Evolutionary conservation across 1,140 invertebrate species (phyloP).

Genomic region (Cheumatopsyche charites): DNA sequence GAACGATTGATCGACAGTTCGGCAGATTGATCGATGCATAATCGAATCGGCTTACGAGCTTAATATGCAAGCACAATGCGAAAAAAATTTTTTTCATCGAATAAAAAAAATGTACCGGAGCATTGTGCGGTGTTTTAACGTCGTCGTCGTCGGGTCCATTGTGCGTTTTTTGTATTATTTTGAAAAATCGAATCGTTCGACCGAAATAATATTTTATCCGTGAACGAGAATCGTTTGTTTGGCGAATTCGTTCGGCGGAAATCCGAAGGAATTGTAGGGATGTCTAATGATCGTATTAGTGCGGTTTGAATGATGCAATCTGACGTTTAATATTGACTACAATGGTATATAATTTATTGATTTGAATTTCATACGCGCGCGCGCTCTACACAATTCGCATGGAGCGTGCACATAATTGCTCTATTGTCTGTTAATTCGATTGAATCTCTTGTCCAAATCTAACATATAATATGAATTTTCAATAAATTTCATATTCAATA

Average conservation of each 20-base stretch:
- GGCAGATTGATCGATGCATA: conserved; percentile 33
- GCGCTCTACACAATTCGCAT: neutral
- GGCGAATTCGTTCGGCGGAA: too few species aligned
- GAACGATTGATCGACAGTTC: conserved; percentile 16
- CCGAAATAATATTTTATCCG: conserved; percentile 3
- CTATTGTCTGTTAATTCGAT: too few species aligned
- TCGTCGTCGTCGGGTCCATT: neutral
- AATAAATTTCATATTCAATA: too few species aligned
- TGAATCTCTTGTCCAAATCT: too few species aligned
- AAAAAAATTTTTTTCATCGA: neutral
- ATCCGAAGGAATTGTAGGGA: too few species aligned
- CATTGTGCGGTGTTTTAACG: neutral
- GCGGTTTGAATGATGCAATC: neutral
- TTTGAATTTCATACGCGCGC: neutral
- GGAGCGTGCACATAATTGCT: neutral
- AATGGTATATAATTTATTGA: conserved; percentile 16
- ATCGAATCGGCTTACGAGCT: conserved; percentile 29
- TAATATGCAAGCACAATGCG: conserved; percentile 10
- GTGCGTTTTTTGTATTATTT: neutral
- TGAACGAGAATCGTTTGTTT: neutral
- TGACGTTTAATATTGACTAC: conserved; percentile 3
- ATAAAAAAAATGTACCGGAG: neutral
- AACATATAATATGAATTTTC: too few species aligned
- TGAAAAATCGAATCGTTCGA: neutral
- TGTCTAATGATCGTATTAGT: neutral